Percentiles rank a stretch among this genome's conserved stretches.
phyloP scores from a whole-genome alignment of 30 jellyfish, hydroid and myxozoan genomes.

The Nemopilema nomurai region DNA sequence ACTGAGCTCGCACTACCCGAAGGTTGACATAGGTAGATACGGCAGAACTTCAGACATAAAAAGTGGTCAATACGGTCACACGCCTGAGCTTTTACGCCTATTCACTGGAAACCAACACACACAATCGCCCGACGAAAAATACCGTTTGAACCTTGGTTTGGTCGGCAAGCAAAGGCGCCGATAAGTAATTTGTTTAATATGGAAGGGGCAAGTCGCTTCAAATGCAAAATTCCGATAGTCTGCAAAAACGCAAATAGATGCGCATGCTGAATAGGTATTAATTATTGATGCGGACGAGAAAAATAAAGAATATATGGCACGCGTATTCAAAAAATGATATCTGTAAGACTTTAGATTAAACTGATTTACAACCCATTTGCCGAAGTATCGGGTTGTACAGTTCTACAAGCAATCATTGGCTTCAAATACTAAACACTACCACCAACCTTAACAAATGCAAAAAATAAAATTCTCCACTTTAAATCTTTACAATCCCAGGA shows the following conservation, averaged over 20 bases:
- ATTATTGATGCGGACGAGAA: neutral
- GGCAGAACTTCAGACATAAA: neutral
- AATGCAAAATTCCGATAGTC: neutral
- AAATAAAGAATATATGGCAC: neutral
- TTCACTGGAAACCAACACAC: neutral
- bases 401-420: no score
- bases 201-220: neutral
- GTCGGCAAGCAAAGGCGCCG: conserved; percentile 20
- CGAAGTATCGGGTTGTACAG: no score
- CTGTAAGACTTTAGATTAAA: no score
- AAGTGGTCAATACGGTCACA: neutral
- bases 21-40: neutral
- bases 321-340: no score
- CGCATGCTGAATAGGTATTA: neutral
- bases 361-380: no score
- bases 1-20: neutral
- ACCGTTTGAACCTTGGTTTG: neutral
- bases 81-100: neutral
- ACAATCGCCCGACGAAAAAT: neutral
- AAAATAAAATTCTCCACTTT: no score
- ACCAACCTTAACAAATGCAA: no score
- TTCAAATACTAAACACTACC: no score
- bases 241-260: neutral
- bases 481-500: no score
- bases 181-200: neutral